phyloP scores from a whole-genome alignment of 2,797 vertebrate species.

The Gymnocypris eckloni region DNA sequence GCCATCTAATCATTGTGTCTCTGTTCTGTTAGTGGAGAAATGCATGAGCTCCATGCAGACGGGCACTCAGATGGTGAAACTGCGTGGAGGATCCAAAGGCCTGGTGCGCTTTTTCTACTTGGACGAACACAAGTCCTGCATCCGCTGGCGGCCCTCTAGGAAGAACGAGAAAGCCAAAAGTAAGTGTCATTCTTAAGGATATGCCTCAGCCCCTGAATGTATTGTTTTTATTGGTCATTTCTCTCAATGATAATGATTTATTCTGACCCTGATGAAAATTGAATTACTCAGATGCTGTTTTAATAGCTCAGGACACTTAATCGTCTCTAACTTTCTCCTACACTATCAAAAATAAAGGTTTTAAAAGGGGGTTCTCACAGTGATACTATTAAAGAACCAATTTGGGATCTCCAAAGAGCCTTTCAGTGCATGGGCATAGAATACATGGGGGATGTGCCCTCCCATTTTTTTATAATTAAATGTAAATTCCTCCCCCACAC shows the following conservation, averaged over 20 bases:
- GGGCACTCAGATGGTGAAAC: constrained; percentile 97
- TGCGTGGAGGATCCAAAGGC: constrained; percentile 92
- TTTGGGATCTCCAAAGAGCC: too few relatives aligned
- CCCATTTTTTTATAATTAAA: too few relatives aligned
- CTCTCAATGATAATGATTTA: background rate
- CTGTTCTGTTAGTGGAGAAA: constrained; percentile 86
- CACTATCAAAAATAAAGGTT: background rate
- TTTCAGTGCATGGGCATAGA: too few relatives aligned
- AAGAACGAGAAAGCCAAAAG: constrained; percentile 99
- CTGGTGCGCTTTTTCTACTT: constrained; percentile 92
- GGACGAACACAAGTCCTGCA: constrained; percentile 95
- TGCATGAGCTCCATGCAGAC: constrained; percentile 96
- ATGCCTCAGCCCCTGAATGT: background rate
- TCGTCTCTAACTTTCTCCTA: background rate
- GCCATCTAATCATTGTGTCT: background rate
- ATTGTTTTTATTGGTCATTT: background rate
- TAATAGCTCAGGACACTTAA: background rate
- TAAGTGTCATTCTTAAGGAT: constrained; percentile 73
- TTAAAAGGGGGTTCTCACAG: background rate
- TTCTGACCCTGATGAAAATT: background rate
- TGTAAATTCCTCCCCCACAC: too few relatives aligned
- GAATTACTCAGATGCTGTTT: background rate
- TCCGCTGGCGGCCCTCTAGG: constrained; percentile 95
- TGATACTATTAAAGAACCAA: background rate
- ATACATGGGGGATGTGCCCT: too few relatives aligned